Conservation (phyloP, 2,113 vertebrate genomes). For the Perccottus glenii region DNA sequence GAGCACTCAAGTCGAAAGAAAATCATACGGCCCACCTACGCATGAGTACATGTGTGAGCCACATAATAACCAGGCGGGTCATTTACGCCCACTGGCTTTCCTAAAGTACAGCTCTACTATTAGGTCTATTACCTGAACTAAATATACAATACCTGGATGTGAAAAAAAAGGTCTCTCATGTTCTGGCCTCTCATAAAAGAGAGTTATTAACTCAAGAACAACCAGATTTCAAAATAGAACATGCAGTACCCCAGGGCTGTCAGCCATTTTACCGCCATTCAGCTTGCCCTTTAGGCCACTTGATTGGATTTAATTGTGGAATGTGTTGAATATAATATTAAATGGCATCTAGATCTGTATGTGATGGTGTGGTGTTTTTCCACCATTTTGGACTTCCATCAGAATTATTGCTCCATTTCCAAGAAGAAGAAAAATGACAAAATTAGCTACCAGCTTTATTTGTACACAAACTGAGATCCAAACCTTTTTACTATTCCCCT, state of each 20-base stretch:
- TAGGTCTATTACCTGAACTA: neutral
- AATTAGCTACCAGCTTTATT: too few species aligned
- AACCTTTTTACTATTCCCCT: too few species aligned
- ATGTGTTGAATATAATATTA: too few species aligned
- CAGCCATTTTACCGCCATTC: neutral
- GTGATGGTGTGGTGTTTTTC: too few species aligned
- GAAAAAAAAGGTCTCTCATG: neutral
- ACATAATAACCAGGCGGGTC: neutral
- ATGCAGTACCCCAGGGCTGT: neutral
- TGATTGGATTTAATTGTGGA: too few species aligned
- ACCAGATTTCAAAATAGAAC: constrained; percentile 1
- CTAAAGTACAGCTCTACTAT: neutral
- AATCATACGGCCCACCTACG: neutral
- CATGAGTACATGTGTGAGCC: neutral
- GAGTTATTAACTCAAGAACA: neutral
- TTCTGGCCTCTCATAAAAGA: neutral
- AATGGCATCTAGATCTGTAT: too few species aligned
- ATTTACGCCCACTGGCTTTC: constrained; percentile 3
- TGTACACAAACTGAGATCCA: too few species aligned
- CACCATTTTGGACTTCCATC: too few species aligned
- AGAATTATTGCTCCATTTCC: too few species aligned
- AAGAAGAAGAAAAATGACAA: too few species aligned
- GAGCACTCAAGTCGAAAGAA: neutral
- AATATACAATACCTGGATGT: neutral
- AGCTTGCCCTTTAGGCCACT: neutral